Percentiles rank a stretch among this genome's conserved stretches.
These are phyloP conservation scores for Amphimallon solstitiale DNA, from an alignment of 2,888 invertebrate species.

Conservation along the genomic window DNA sequence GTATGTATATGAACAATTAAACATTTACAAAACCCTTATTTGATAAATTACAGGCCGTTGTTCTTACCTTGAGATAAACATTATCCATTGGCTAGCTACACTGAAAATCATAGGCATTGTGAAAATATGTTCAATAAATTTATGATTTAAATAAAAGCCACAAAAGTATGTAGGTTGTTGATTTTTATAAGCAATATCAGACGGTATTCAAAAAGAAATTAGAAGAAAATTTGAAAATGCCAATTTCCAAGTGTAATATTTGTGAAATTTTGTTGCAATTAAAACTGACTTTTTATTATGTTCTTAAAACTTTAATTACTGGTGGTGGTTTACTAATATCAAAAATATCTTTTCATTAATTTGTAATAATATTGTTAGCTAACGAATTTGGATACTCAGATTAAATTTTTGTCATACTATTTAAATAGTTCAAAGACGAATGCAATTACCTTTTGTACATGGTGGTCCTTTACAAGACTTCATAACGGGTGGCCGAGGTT, in stretches of 20 bases:
- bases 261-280: too few species aligned
- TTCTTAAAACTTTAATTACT: too few species aligned
- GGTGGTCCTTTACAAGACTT: conserved; percentile 79
- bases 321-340: too few species aligned
- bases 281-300: too few species aligned
- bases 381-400: too few species aligned
- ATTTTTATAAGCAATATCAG: too few species aligned
- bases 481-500: conserved; percentile 80
- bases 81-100: conserved; percentile 39
- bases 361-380: too few species aligned
- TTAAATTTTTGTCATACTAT: background rate
- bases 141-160: background rate
- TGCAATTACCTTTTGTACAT: conserved; percentile 63
- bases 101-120: conserved; percentile 31
- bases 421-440: background rate
- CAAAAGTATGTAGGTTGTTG: background rate
- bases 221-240: too few species aligned
- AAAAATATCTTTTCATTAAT: too few species aligned
- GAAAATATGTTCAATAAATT: conserved; percentile 9
- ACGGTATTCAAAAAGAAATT: too few species aligned
- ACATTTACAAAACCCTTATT: background rate
- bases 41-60: conserved; percentile 2
- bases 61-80: conserved; percentile 29
- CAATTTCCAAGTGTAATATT: too few species aligned
- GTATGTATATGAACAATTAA: background rate